Evolutionary conservation across 2,113 vertebrate species (phyloP).

Genomic region (Corythornis vintsioides): DNA sequence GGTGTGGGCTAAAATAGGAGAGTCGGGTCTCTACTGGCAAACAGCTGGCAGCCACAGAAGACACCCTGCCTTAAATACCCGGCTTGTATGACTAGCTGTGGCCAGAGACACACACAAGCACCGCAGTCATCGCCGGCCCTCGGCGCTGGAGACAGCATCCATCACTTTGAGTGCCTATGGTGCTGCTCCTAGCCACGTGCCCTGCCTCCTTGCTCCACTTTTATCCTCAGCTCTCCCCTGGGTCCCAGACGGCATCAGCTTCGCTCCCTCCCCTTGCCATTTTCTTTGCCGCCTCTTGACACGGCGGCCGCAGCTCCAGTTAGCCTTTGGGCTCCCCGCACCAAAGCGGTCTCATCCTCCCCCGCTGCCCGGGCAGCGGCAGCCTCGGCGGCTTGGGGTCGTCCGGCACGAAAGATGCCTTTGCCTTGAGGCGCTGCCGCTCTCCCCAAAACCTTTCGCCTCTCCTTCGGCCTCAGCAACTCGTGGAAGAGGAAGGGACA

Average conservation of each 20-base stretch:
- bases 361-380: not conserved
- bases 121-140: not conserved
- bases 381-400: not conserved
- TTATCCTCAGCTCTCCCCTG: not conserved
- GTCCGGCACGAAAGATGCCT: not conserved
- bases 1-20: constrained; percentile 17
- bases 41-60: not conserved
- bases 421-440: not conserved
- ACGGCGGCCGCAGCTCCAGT: not conserved
- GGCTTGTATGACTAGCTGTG: not conserved
- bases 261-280: not conserved
- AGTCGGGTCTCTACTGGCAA: not conserved
- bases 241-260: not conserved
- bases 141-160: not conserved
- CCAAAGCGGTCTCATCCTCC: not conserved
- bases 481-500: not conserved
- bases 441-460: not conserved
- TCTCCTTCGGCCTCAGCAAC: not conserved
- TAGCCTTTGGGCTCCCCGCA: not conserved
- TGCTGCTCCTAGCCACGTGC: not conserved
- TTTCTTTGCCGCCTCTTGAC: not conserved
- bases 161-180: not conserved
- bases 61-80: not conserved
- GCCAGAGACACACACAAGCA: not conserved
- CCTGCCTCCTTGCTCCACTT: not conserved